phyloP scores from a whole-genome alignment of 2,797 vertebrate species.

The Lepidocolaptes lacrymiger region DNA sequence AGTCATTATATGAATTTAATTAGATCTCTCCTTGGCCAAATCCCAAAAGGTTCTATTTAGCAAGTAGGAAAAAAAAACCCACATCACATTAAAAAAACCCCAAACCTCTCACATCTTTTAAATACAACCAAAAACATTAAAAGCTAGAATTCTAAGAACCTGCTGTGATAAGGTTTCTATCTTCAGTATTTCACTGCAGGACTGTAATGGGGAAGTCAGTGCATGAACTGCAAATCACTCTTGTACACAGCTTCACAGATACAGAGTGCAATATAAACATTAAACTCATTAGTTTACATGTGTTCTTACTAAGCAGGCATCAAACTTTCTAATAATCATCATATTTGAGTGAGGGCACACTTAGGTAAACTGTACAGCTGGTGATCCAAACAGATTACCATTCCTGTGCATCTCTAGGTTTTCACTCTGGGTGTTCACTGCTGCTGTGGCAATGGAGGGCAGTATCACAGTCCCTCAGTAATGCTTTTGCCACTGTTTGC shows the following conservation, averaged over 20 bases:
- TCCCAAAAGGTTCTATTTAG: background rate
- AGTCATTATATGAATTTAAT: slow-evolving; percentile 31
- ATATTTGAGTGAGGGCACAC: background rate
- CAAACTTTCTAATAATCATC: background rate
- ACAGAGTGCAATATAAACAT: background rate
- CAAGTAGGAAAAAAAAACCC: background rate
- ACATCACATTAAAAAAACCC: background rate
- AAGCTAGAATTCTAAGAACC: background rate
- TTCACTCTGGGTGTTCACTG: background rate
- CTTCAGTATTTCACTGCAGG: background rate
- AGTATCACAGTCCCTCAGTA: background rate
- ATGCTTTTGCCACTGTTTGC: background rate
- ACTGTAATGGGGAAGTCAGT: background rate
- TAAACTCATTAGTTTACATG: background rate
- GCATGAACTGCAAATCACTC: background rate
- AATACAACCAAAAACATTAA: background rate
- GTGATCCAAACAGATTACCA: background rate
- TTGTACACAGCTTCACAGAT: background rate
- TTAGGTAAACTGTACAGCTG: background rate
- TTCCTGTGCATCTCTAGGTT: background rate
- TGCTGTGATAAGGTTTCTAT: background rate
- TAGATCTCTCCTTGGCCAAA: background rate
- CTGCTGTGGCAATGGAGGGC: accelerated
- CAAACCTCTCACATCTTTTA: background rate
- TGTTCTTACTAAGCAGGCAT: background rate